Evolutionary conservation across 2,888 invertebrate genomes (phyloP).

Genomic region (Lochmaea capreae): DNA sequence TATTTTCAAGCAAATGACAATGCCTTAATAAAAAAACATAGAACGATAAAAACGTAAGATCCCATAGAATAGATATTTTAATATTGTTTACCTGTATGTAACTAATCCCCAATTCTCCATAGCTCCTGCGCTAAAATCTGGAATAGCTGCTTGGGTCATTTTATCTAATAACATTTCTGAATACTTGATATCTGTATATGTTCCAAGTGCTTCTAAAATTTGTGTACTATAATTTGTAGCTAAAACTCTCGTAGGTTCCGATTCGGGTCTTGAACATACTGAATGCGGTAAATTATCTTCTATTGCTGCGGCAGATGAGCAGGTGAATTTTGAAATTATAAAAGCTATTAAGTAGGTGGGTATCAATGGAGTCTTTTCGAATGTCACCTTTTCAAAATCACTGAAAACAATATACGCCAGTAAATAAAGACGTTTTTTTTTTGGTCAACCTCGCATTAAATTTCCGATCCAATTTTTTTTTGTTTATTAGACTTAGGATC

Average conservation of each 20-base stretch:
- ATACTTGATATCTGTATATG: conserved; percentile 47
- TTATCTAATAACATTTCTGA: conserved; percentile 71
- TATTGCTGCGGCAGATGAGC: conserved; percentile 38
- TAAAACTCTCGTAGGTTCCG: conserved; percentile 33
- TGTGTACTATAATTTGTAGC: conserved; percentile 48
- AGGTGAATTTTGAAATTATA: conserved; percentile 80
- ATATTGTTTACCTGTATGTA: conserved; percentile 73
- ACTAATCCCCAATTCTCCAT: conserved; percentile 95
- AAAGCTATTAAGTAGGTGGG: conserved; percentile 89
- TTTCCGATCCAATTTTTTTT: too few species aligned
- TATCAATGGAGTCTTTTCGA: conserved; percentile 72
- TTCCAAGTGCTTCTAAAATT: conserved; percentile 43
- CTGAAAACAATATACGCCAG: neutral
- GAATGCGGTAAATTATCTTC: conserved; percentile 37
- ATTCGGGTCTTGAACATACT: conserved; percentile 49
- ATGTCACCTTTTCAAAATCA: conserved; percentile 44
- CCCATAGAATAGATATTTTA: neutral
- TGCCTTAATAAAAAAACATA: too few species aligned
- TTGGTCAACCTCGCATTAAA: too few species aligned
- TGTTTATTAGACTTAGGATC: too few species aligned
- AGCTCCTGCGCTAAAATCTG: conserved; percentile 85
- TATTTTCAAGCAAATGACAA: too few species aligned
- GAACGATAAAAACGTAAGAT: neutral
- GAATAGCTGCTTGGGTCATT: conserved; percentile 84
- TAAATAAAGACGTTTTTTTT: too few species aligned